Evolutionary conservation across 2,888 invertebrate genomes (phyloP), one percentile per base, ranked within the genome.

Genomic region (Schizaphis graminum): DNA sequence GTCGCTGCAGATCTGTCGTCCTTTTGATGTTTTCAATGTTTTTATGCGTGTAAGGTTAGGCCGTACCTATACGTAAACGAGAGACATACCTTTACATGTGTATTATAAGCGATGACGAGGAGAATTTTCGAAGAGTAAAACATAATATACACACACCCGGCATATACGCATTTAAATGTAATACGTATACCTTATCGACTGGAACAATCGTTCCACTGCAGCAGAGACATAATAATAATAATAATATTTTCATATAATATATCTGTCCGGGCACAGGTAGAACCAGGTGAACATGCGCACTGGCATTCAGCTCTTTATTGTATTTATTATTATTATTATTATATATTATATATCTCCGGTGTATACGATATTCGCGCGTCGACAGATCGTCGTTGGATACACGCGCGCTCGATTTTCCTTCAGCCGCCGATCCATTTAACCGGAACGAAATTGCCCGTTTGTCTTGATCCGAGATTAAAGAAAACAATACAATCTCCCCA

Each of bases 381-480:
- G 85, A 44, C 44, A 85, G 85, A 85, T 28, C 35, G 77, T 77
- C 35, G 77, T 77, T 3, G 77, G 77, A 85, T 85, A 85, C 44
- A 85, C 47, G 47, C 24, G 56, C 56, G 56, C 13, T 53, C 41
- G 56, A 85, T 91, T 85, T 84, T 77, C 67, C 44, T 85, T 56
- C 84, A 61, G 41, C 41, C 41, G 47, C 57, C 86, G 84, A 35
- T 10, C 84, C 89, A 57, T 93, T 93, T 89, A 93, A 93, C 93
- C 89, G 89, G 93, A 93, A 93, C 84, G 35, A 89, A 89, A 88
- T 92, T 28, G 88, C 41, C 88, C 88, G 16, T 61, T 67, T 92
- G 88, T 88, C 88, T 87, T 53, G 92, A 92, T 89, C 86, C 41
- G 93, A 93, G 93, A 93, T 93, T 90, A 93, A 11, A 77, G 47